A percentile compares a stretch with the other conserved stretches of the same genome.
These are phyloP conservation scores for Acheta domesticus DNA, from an alignment of 2,888 invertebrate species.

Conservation along the genomic window DNA sequence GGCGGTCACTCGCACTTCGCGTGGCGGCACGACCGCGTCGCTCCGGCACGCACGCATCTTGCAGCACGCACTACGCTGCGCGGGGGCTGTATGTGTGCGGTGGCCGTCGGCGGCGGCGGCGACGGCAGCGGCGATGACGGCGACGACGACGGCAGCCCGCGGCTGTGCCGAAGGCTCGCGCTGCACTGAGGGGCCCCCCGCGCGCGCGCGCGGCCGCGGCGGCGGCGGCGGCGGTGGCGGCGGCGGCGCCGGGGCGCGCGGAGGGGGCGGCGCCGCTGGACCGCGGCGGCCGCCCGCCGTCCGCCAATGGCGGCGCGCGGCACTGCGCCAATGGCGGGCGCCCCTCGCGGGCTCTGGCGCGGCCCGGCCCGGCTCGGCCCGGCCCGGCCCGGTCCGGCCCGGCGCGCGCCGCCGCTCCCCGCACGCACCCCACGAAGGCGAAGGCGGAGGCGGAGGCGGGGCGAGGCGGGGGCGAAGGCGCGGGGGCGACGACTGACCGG, in stretches of 20 bases:
- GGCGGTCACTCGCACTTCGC: no score
- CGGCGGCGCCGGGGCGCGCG: background rate
- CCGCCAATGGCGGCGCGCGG: constrained; percentile 7
- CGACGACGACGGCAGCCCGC: background rate
- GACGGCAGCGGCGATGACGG: background rate
- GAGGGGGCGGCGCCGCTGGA: background rate
- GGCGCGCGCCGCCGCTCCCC: background rate
- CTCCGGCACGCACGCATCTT: no score
- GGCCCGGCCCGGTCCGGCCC: background rate
- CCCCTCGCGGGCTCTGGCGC: background rate
- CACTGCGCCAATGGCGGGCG: background rate
- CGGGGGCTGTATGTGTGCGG: background rate
- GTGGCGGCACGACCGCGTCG: no score
- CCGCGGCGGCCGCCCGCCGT: background rate
- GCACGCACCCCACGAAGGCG: background rate
- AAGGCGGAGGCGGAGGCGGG: background rate
- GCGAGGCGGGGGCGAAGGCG: background rate
- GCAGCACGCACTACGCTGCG: background rate
- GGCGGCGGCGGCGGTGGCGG: background rate
- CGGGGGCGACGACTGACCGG: no score
- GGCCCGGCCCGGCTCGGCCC: background rate
- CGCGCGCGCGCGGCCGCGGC: background rate
- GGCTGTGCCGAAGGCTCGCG: background rate
- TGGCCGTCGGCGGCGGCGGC: background rate
- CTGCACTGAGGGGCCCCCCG: background rate